A percentile compares a stretch with the other conserved stretches of the same genome.
Evolutionary conservation across 1,140 invertebrate species (phyloP).

Genomic region (Anoplolepis gracilipes): DNA sequence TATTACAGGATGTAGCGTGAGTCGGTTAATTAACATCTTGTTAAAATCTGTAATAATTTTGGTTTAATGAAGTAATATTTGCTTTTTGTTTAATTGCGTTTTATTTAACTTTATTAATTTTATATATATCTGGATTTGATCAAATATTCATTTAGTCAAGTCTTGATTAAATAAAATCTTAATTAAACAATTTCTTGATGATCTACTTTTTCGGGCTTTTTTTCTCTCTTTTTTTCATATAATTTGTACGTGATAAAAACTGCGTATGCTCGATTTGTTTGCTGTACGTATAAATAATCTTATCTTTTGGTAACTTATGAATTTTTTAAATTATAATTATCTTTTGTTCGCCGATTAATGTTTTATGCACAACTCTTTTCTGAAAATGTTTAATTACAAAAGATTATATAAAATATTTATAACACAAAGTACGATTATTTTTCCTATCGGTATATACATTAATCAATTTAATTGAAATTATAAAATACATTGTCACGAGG

Average conservation of each 20-base stretch:
- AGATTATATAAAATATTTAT: not conserved
- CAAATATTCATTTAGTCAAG: too few relatives aligned
- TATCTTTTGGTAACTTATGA: not conserved
- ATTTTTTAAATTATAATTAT: not conserved
- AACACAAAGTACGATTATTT: too few relatives aligned
- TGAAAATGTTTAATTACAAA: not conserved
- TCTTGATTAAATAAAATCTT: not conserved
- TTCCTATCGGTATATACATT: too few relatives aligned
- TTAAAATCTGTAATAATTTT: constrained; percentile 43
- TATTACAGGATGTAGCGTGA: not conserved
- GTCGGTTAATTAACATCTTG: constrained; percentile 29
- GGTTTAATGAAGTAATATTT: constrained; percentile 26
- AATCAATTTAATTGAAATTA: too few relatives aligned
- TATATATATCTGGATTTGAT: not conserved
- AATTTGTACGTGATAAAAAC: not conserved
- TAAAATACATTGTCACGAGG: too few relatives aligned
- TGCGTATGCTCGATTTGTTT: not conserved
- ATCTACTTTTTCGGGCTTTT: too few relatives aligned
- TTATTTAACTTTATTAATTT: constrained; percentile 36
- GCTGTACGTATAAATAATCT: not conserved
- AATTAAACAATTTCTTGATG: too few relatives aligned
- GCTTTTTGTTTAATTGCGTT: constrained; percentile 12
- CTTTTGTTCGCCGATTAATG: not conserved
- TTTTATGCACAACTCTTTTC: not conserved
- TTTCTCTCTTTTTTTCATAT: too few relatives aligned